Conservation (phyloP, 2,888 invertebrate genomes). For the Ephialtes manifestator region DNA sequence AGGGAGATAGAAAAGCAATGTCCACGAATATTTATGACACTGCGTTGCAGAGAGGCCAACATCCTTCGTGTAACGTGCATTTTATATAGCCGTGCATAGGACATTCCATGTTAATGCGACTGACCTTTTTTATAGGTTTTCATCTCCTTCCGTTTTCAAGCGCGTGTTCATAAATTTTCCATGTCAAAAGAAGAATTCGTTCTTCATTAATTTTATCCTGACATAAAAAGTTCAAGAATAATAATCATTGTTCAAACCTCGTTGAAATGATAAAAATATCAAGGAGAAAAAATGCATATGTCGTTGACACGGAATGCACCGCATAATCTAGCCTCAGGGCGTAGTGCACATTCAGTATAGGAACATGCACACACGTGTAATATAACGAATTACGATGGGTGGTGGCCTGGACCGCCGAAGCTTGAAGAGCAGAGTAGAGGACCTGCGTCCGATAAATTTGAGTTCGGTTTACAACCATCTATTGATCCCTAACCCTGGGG, state of each 20-base stretch:
- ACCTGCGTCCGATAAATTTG: slow-evolving; percentile 70
- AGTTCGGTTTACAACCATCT: slow-evolving; percentile 66
- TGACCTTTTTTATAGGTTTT: neutral
- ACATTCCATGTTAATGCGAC: neutral
- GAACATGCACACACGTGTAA: neutral
- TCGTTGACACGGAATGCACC: neutral
- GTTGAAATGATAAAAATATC: neutral
- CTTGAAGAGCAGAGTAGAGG: slow-evolving; percentile 52
- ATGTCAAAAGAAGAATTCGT: neutral
- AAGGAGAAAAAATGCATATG: neutral
- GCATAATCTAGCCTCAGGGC: neutral
- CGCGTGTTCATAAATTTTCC: neutral
- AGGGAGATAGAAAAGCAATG: slow-evolving; percentile 11
- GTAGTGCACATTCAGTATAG: neutral
- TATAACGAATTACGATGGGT: neutral
- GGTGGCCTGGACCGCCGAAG: slow-evolving; percentile 20
- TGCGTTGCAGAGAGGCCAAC: slow-evolving; percentile 6
- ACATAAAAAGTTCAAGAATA: neutral
- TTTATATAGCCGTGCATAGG: neutral
- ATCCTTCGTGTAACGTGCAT: neutral
- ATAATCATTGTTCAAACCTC: neutral
- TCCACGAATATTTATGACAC: slow-evolving; percentile 33
- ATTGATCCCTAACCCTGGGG: slow-evolving; percentile 61
- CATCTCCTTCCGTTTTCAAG: neutral
- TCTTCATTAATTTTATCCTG: neutral